Base-by-base conservation (phyloP, 2,113 vertebrate species). In the Hystrix cristata region DNA sequence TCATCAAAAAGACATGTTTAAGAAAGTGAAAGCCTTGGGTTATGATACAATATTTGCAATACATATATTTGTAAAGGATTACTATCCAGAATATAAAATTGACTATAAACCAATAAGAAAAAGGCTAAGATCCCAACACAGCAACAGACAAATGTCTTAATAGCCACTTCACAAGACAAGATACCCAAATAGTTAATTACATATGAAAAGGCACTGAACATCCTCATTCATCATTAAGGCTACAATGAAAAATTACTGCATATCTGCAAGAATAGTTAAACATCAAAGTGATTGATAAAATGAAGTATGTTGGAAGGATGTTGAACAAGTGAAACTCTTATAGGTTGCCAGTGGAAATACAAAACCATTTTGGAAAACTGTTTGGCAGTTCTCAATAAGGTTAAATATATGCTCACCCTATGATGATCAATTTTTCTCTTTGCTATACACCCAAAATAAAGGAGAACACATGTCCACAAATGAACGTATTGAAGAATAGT, bases 1-100 rank as follows among this genome's bases (percentile, higher is more conserved):
- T 97, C 51, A 85, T 92, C 88, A 90, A 94, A 97, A 95, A 92
- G 79, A 90, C 62, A 38, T 81, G 43, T 90, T 90, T 55, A 86
- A 92, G 79, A 97, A 86, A 96, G 38, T 34, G 53, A 59, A 94
- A 97, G 51, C 64, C 85, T 57, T 81, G 46, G 64, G 43, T 57
- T 86, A 69, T 81, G 65, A 92, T 72, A 85, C 74, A 94, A 74
- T 94, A 94, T 38, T 95, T 96, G 16, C 23, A 89, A 81, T 74
- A 91, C 59, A 60, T 81, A 57, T 96, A 85, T 92, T 78, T 83
- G 48, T 76, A 94, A 86, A 65, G 38, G 46, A 91, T 91, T 94
- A 74, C 82, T 91, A 90, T 94, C 10, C 25, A 71, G 46, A 83
- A 65, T 69, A 78, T 83, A 53, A 51, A 96, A 95, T 91, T 18